A percentile compares a stretch with the other conserved stretches of the same genome.
Evolutionary conservation across 2,888 invertebrate species (phyloP).

Genomic region (Onthophagus sagittarius): DNA sequence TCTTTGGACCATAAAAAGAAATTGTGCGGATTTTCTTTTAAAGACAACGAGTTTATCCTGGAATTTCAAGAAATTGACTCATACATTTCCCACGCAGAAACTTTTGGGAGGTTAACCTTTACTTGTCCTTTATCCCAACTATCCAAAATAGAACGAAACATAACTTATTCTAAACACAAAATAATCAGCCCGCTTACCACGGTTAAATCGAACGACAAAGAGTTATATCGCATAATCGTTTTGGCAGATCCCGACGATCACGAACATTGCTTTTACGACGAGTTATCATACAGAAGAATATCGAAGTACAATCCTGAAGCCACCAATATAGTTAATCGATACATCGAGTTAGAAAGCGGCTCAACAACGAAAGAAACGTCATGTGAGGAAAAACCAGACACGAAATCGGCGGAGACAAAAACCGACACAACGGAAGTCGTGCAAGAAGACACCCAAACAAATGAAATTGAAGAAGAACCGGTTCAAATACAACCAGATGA

Average conservation of each 20-base stretch:
- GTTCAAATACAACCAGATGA: too few relatives aligned
- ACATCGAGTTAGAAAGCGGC: neutral
- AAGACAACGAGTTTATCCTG: slow-evolving; percentile 68
- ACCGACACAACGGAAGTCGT: neutral
- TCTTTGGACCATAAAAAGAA: slow-evolving; percentile 54
- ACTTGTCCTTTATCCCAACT: slow-evolving; percentile 77
- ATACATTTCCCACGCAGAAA: slow-evolving; percentile 76
- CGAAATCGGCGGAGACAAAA: neutral
- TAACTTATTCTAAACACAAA: slow-evolving; percentile 65
- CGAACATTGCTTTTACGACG: slow-evolving; percentile 98
- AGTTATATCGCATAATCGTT: slow-evolving; percentile 93
- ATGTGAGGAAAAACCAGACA: neutral
- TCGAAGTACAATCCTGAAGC: slow-evolving; percentile 83
- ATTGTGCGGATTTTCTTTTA: slow-evolving; percentile 66
- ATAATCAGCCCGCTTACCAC: slow-evolving; percentile 86
- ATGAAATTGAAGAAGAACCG: too few relatives aligned
- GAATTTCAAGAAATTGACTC: slow-evolving; percentile 68
- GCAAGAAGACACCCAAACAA: neutral
- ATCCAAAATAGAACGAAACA: slow-evolving; percentile 66
- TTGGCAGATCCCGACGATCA: slow-evolving; percentile 95
- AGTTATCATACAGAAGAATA: slow-evolving; percentile 86
- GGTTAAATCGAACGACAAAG: slow-evolving; percentile 96
- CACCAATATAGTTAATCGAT: slow-evolving; percentile 71
- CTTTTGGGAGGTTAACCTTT: slow-evolving; percentile 95
- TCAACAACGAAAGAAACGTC: neutral